These are phyloP conservation scores for sheep (Ovis aries) DNA, from an alignment of 2,113 vertebrate genomes.

Conservation along the genomic window DNA sequence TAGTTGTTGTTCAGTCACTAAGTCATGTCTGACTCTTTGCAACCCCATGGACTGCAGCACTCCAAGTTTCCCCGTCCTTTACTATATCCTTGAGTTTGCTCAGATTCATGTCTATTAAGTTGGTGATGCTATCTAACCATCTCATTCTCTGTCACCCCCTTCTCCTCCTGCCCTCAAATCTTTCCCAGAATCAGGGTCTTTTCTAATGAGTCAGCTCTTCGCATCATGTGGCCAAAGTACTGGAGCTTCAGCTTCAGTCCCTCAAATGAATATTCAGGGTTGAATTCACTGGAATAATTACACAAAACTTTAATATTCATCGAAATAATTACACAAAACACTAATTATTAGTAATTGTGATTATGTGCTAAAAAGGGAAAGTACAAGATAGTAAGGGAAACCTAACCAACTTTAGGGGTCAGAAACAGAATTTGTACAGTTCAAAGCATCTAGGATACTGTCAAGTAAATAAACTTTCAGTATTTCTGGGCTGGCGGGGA, in stretches of 20 bases:
- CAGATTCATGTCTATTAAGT: neutral
- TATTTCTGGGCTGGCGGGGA: neutral
- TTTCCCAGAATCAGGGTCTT: neutral
- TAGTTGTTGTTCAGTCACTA: neutral
- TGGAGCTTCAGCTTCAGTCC: neutral
- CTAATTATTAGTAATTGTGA: neutral
- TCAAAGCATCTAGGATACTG: neutral
- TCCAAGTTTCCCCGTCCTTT: neutral
- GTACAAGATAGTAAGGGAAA: neutral
- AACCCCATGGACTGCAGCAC: neutral
- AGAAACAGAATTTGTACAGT: neutral
- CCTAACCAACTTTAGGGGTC: neutral
- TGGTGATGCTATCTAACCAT: neutral
- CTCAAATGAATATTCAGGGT: neutral
- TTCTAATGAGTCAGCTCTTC: neutral
- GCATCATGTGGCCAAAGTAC: neutral
- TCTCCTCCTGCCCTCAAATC: neutral
- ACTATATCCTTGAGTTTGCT: neutral
- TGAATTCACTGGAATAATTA: neutral
- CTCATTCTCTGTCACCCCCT: neutral
- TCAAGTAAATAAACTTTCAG: neutral
- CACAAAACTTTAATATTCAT: neutral
- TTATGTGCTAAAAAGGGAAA: neutral
- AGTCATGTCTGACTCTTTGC: neutral
- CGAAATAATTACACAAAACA: neutral